Base-by-base conservation (phyloP, 2,113 vertebrate genomes). In the Neogobius melanostomus region DNA sequence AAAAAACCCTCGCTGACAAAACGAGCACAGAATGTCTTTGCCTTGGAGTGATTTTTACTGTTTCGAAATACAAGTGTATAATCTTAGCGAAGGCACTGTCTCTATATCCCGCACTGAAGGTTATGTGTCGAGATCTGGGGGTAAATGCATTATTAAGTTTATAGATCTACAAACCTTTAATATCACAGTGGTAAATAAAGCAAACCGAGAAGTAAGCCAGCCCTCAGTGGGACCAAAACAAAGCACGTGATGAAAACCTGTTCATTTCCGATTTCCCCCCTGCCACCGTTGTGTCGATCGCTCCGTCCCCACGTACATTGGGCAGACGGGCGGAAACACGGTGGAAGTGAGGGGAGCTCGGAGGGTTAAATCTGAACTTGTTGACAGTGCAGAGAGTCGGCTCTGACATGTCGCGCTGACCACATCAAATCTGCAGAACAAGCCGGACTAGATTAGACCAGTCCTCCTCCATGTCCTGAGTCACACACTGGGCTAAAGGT, bases 281-380 rank as follows among this genome's bases (percentile, higher is more conserved):
- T 8, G 36, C 8, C 1, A 15, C 1, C 1, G 9, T 9, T 17
- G 1, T 28, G 0, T 7, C 17, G 17, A 54, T 54, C 6, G 6
- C 1, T 54, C n/a, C 0, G 7, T 54, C 17, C 17, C 7, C n/a
- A 11, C 57, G 2, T 9, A 54, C 15, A n/a, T 17, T 28, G 6
- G 11, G 61, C 5, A 46, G 71, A 64, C 75, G 80, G 80, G 68
- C 51, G 65, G 44, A 11, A 49, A 51, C 52, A 2, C 7, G 43
- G 28, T 44, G 61, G 45, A 73, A 47, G 68, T 42, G 68, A 56
- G 53, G 11, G 17, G 5, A 21, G 9, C 9, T 28, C 46, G 46
- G 2, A n/a, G n/a, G 16, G n/a, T 4, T 42, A 15, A 64, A 50
- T 72, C 6, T 78, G 76, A 85, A 82, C 70, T 56, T 70, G 76